Evolutionary conservation across 2,797 vertebrate genomes (phyloP).

Genomic region (Chelonia mydas): DNA sequence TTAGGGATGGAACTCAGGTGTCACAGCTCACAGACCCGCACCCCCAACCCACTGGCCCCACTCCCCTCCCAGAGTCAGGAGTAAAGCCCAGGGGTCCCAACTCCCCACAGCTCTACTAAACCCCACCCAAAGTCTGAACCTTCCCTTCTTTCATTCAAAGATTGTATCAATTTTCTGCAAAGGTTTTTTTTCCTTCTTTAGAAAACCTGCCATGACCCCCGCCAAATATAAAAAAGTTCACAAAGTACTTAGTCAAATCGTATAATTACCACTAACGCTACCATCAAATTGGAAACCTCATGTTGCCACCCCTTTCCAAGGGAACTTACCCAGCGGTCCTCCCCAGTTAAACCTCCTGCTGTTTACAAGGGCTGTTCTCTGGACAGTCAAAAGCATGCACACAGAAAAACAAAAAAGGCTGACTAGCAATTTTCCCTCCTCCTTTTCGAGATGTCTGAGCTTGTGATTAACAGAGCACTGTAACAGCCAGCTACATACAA

Average conservation of each 20-base stretch:
- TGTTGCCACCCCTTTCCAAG: not conserved
- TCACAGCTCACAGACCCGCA: not conserved
- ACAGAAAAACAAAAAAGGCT: not conserved
- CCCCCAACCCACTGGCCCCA: not conserved
- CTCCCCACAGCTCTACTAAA: not conserved
- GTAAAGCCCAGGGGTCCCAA: not conserved
- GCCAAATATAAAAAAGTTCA: not conserved
- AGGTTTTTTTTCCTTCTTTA: not conserved
- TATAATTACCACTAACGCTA: not conserved
- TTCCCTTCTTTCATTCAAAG: not conserved
- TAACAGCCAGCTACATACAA: not conserved
- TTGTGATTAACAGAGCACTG: not conserved
- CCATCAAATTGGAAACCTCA: not conserved
- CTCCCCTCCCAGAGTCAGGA: not conserved
- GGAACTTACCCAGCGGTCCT: not conserved
- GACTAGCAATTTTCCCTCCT: not conserved
- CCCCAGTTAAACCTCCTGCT: slow-evolving; percentile 34
- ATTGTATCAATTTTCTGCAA: not conserved
- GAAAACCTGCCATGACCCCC: not conserved
- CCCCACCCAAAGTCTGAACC: not conserved
- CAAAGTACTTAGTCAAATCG: not conserved
- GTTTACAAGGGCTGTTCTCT: not conserved
- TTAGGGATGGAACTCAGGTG: not conserved
- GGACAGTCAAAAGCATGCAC: not conserved
- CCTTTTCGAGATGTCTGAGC: not conserved